Evolutionary conservation across 2,888 invertebrate genomes (phyloP).

Genomic region (Heliconius charithonia): DNA sequence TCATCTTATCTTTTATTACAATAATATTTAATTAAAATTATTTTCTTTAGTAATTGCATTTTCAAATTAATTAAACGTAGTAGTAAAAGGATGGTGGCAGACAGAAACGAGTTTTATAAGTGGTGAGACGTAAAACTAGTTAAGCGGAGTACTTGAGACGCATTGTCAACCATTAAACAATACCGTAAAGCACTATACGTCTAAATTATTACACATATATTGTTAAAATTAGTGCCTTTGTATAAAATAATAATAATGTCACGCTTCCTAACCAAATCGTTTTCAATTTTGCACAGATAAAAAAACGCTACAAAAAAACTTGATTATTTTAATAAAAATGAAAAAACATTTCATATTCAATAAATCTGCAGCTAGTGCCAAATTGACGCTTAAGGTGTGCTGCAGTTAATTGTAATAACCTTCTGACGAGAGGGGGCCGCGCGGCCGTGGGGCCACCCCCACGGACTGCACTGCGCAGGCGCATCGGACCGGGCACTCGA

Average conservation of each 20-base stretch:
- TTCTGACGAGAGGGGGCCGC: slow-evolving; percentile 55
- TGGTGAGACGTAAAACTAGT: slow-evolving; percentile 67
- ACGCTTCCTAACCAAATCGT: background rate
- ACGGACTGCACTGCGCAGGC: slow-evolving; percentile 64
- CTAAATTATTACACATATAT: slow-evolving; percentile 35
- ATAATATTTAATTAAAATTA: slow-evolving; percentile 12
- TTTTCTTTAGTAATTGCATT: slow-evolving; percentile 37
- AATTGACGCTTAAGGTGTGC: slow-evolving; percentile 70
- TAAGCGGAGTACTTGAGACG: slow-evolving; percentile 50
- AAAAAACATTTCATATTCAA: slow-evolving; percentile 49
- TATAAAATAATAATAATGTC: background rate
- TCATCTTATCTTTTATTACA: background rate
- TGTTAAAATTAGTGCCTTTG: slow-evolving; percentile 22
- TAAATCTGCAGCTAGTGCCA: slow-evolving; percentile 61
- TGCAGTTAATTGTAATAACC: slow-evolving; percentile 77
- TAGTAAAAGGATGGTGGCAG: slow-evolving; percentile 51
- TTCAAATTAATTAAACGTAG: slow-evolving; percentile 52
- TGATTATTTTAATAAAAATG: slow-evolving; percentile 38
- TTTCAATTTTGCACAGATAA: background rate
- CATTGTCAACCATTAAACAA: slow-evolving; percentile 42
- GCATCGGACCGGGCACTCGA: slow-evolving; percentile 72
- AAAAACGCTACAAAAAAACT: background rate
- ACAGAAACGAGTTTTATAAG: slow-evolving; percentile 66
- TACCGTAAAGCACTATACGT: slow-evolving; percentile 32
- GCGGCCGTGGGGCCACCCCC: slow-evolving; percentile 35